Base-by-base conservation (phyloP, 53 echinoderm and acorn worm genomes). In the Antedon mediterranea region DNA sequence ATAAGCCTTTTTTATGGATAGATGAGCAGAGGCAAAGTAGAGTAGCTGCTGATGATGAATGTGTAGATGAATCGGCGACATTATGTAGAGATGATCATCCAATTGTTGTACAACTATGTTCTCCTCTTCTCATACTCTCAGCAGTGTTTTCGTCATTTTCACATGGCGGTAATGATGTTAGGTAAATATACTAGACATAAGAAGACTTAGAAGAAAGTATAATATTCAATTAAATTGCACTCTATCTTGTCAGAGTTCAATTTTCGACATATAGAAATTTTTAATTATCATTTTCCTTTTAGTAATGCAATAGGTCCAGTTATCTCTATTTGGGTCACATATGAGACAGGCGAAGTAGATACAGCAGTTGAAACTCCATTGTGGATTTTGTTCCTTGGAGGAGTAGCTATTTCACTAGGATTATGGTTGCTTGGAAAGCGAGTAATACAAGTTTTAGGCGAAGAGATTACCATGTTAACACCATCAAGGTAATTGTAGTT, bases 101-200 rank as follows among this genome's bases (percentile, higher is more conserved):
- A 43, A 80, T 76, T 11, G 85, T 87, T 29, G 79, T 70, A 18
- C 71, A 57, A 20, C 80, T 92, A 0, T 92, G 89, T 71, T 74
- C 75, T 8, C 88, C 88, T 11, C 72, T 92, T 4, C 92, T 89
- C 74, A 85, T 85, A 14, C 73, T 92, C 0, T 89, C 89, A 0
- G 92, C 92, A 0, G 71, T 84, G 32, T 92, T 92, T 77, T 82
- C 84, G 31, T 78, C 84, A 71, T 92, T 92, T 87, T 84, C 92
- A 3, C 92, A 92, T 87, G 92, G 92, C n/a, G 85, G 87, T 14
- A 92, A 92, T 72, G 92, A 92, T 80, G 92, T 92, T 28, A 92
- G 92, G 92, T 92, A 71, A 71, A 79, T 15, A 9, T 6, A 11
- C 37, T 37, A 4, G 11, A 37, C 4, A 6, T n/a, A n/a, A n/a